Base-by-base conservation (phyloP, 1,140 invertebrate genomes). In the Antheraea mylitta region DNA sequence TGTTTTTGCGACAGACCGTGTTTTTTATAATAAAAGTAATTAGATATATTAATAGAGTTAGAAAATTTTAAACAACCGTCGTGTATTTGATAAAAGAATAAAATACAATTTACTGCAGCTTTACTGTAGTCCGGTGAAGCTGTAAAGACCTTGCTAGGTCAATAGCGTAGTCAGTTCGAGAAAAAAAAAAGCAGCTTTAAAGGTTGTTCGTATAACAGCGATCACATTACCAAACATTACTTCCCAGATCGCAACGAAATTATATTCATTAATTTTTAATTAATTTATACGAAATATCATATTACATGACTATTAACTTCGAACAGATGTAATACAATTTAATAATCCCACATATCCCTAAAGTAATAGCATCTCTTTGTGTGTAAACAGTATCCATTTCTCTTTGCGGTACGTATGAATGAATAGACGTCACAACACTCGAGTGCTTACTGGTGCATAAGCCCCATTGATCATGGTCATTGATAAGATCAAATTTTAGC, bases 261-360 rank as follows among this genome's bases (percentile, higher is more conserved):
- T 53, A 16, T 53, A 53, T 53, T 53, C 16, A 53, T 53, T 16
- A 53, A 53, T 16, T 53, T 53, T 53, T 53, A 16, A 53, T 53
- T 53, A 53, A 53, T 53, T 53, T 53, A 53, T 53, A 53, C 45
- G 16, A 9, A 16, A 48, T 82, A 83, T 84, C 81, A 73, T 19
- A 58, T 86, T 86, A 74, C 81, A 75, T 59, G 19, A 68, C 69
- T 53, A 68, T 66, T 73, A 75, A 77, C 72, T 69, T 66, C 16
- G 30, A 76, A 81, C 77, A 75, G 78, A 70, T 59, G 79, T 73
- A 77, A 81, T 74, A 75, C 87, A 87, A 88, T 89, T 92, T 87
- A 90, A 87, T 91, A 85, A 90, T 90, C 87, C 83, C 88, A 90
- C 88, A 92, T 89, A 82, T 82, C 83, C 86, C 85, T 89, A 90